These are phyloP conservation scores for Mormyrops attenuatus DNA, from an alignment of 2,797 vertebrate species.

Conservation along the genomic window DNA sequence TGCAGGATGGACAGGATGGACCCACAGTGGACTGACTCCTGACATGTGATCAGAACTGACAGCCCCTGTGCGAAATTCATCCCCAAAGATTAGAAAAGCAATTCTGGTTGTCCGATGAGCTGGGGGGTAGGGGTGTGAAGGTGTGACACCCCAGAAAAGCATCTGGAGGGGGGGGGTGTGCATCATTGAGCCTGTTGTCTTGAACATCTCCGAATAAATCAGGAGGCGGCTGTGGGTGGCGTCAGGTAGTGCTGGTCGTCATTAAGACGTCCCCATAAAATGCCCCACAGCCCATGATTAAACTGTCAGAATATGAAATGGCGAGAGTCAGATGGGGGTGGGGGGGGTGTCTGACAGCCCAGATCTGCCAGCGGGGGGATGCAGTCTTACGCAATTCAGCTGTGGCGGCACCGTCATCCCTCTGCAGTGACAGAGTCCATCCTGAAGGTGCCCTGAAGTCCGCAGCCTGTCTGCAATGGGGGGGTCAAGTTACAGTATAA, in stretches of 20 bases:
- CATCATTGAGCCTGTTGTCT: not conserved
- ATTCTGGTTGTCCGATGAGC: slow-evolving; percentile 48
- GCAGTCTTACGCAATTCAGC: not conserved
- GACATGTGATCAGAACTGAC: slow-evolving; percentile 51
- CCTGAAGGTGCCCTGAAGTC: not conserved
- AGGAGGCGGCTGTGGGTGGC: slow-evolving; percentile 34
- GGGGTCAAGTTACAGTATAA: not conserved
- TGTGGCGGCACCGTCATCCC: not conserved
- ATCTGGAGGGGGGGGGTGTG: not conserved
- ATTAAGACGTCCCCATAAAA: slow-evolving; percentile 63
- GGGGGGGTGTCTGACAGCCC: slow-evolving; percentile 46
- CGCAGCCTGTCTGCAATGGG: not conserved
- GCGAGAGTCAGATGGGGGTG: slow-evolving; percentile 42
- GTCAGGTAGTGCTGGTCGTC: slow-evolving; percentile 56
- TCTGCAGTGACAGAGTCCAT: not conserved
- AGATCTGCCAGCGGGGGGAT: slow-evolving; percentile 26
- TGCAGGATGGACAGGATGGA: not conserved
- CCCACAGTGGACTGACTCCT: slow-evolving; percentile 46
- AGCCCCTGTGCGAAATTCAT: slow-evolving; percentile 58
- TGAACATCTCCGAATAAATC: slow-evolving; percentile 40
- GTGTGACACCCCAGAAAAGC: slow-evolving; percentile 25
- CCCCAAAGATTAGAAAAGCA: slow-evolving; percentile 55
- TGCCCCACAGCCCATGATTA: slow-evolving; percentile 59
- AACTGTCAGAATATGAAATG: slow-evolving; percentile 49
- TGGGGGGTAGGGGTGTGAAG: slow-evolving; percentile 16